phyloP scores from a whole-genome alignment of 2,113 vertebrate species.

The Gadus chalcogrammus region DNA sequence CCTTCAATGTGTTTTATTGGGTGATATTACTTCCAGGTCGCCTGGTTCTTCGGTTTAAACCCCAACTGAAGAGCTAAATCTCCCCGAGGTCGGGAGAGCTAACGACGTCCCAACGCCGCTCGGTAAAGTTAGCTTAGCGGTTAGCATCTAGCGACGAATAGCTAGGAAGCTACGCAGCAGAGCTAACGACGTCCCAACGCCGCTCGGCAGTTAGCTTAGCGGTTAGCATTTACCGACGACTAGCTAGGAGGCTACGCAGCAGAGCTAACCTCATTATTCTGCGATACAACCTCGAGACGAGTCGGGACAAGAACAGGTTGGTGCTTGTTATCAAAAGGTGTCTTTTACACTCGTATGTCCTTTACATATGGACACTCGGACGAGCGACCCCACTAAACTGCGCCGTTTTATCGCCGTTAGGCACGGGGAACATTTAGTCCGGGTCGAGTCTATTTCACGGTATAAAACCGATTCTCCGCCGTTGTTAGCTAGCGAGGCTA shows the following conservation, averaged over 20 bases:
- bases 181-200: not conserved
- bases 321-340: constrained; percentile 37
- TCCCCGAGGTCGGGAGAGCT: constrained; percentile 16
- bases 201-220: not conserved
- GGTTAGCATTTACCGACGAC: constrained; percentile 1
- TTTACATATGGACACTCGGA: too few relatives aligned
- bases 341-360: too few relatives aligned
- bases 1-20: constrained; percentile 26
- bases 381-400: too few relatives aligned
- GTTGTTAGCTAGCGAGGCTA: constrained; percentile 44
- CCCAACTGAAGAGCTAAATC: constrained; percentile 15
- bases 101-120: constrained; percentile 3
- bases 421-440: constrained; percentile 1
- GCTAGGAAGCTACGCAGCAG: constrained; percentile 31
- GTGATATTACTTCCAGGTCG: too few relatives aligned
- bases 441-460: constrained; percentile 1
- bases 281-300: constrained; percentile 78
- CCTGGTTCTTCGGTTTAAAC: constrained; percentile 13
- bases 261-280: constrained; percentile 67
- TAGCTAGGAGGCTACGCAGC: constrained; percentile 25
- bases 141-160: not conserved
- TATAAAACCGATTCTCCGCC: constrained; percentile 20
- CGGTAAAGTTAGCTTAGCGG: not conserved
- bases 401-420: not conserved
- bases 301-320: constrained; percentile 80